Evolutionary conservation across 1,140 invertebrate genomes (phyloP).

Genomic region (Bactericera cockerelli): DNA sequence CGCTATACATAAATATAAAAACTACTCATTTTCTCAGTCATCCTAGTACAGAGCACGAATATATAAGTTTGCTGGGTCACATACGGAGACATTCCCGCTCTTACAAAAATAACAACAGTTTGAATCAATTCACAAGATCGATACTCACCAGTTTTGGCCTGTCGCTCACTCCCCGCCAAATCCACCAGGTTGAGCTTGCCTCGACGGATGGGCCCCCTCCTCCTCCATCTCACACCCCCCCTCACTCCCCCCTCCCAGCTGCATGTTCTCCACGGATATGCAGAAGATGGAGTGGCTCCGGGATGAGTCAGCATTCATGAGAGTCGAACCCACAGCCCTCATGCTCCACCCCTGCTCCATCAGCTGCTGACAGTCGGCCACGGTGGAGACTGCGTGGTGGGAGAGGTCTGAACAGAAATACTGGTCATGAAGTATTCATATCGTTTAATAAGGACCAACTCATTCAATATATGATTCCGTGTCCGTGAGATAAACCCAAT

Average conservation of each 20-base stretch:
- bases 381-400: slow-evolving; percentile 58
- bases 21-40: too few species aligned
- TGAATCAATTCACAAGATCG: neutral
- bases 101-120: too few species aligned
- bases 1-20: too few species aligned
- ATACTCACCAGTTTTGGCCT: slow-evolving; percentile 52
- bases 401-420: slow-evolving; percentile 41
- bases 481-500: too few species aligned
- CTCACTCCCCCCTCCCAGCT: slow-evolving; percentile 28
- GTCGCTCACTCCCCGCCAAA: slow-evolving; percentile 74
- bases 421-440: too few species aligned
- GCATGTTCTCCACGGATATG: slow-evolving; percentile 66
- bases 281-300: slow-evolving; percentile 85
- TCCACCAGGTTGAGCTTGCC: slow-evolving; percentile 85
- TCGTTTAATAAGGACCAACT: too few species aligned
- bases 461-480: too few species aligned
- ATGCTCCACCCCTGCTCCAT: slow-evolving; percentile 62
- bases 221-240: slow-evolving; percentile 29
- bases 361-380: slow-evolving; percentile 50
- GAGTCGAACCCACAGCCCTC: slow-evolving; percentile 55
- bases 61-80: too few species aligned
- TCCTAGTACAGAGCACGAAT: too few species aligned
- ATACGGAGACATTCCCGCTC: too few species aligned
- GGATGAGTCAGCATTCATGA: slow-evolving; percentile 77
- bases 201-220: slow-evolving; percentile 40